phyloP scores from a whole-genome alignment of 2,113 vertebrate species.

The Phalacrocorax aristotelis region DNA sequence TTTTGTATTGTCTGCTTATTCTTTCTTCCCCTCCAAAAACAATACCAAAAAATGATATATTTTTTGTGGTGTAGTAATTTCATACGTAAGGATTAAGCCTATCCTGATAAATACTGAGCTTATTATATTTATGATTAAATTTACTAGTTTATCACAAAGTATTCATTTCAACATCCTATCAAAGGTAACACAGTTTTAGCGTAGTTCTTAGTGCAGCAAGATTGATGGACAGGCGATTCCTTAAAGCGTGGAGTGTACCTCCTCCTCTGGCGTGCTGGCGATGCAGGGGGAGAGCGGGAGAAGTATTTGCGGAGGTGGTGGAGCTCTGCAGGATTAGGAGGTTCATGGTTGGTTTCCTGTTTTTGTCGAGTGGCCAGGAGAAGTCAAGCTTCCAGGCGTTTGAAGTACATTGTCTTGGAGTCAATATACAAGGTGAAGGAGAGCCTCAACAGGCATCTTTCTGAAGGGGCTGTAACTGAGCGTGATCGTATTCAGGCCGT shows the following conservation, averaged over 20 bases:
- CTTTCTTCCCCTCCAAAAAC: not conserved
- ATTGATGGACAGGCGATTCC: not conserved
- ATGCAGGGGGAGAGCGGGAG: not conserved
- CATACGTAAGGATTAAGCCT: not conserved
- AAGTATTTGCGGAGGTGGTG: not conserved
- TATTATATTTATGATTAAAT: not conserved
- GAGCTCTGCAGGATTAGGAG: not conserved
- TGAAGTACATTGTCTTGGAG: not conserved
- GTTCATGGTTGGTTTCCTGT: not conserved
- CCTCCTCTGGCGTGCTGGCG: rapidly evolving
- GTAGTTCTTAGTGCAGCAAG: not conserved
- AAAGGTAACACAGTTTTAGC: not conserved
- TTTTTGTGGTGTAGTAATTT: not conserved
- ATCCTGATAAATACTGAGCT: not conserved
- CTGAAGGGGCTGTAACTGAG: not conserved
- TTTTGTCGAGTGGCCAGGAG: not conserved
- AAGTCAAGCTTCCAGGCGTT: not conserved
- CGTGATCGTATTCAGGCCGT: rapidly evolving
- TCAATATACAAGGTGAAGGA: not conserved
- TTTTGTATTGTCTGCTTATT: not conserved
- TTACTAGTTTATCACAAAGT: not conserved
- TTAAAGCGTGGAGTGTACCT: not conserved
- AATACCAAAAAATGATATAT: not conserved
- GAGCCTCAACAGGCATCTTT: not conserved
- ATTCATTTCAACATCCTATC: not conserved